A percentile compares a stretch with the other conserved stretches of the same genome.
Evolutionary conservation across 2,888 invertebrate genomes (phyloP).

Genomic region (Ornithoptera alexandrae): DNA sequence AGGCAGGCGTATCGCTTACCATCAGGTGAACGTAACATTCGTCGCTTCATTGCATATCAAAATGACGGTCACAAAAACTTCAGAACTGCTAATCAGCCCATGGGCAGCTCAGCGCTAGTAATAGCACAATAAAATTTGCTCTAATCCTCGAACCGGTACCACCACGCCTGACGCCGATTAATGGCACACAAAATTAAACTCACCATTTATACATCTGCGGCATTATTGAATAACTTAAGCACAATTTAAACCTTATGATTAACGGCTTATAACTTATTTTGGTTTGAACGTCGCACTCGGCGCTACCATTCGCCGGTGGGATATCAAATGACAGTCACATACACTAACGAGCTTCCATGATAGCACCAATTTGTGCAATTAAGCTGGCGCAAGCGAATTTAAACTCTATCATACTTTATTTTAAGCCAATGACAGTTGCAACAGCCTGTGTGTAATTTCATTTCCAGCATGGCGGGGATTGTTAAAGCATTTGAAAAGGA

Average conservation of each 20-base stretch:
- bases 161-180: conserved; percentile 66
- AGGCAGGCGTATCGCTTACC: no score
- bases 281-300: conserved; percentile 35
- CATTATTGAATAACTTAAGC: conserved; percentile 39
- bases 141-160: conserved; percentile 56
- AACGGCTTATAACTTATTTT: conserved; percentile 45
- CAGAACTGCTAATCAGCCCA: conserved; percentile 33
- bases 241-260: conserved; percentile 46
- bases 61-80: no score
- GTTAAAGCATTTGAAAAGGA: conserved; percentile 65
- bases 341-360: conserved; percentile 68
- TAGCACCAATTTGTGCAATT: conserved; percentile 53
- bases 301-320: conserved; percentile 48
- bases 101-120: conserved; percentile 39
- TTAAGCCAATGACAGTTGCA: conserved; percentile 24
- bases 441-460: conserved; percentile 43
- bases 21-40: no score
- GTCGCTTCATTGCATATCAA: no score
- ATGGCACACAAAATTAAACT: conserved; percentile 74
- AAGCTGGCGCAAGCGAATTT: conserved; percentile 43
- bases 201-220: conserved; percentile 63
- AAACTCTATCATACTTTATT: conserved; percentile 44
- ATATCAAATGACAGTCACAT: conserved; percentile 71
- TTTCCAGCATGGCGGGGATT: conserved; percentile 51
- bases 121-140: conserved; percentile 58